These are phyloP conservation scores for Lucifuga dentata DNA, from an alignment of 2,113 vertebrate species.

Conservation along the genomic window DNA sequence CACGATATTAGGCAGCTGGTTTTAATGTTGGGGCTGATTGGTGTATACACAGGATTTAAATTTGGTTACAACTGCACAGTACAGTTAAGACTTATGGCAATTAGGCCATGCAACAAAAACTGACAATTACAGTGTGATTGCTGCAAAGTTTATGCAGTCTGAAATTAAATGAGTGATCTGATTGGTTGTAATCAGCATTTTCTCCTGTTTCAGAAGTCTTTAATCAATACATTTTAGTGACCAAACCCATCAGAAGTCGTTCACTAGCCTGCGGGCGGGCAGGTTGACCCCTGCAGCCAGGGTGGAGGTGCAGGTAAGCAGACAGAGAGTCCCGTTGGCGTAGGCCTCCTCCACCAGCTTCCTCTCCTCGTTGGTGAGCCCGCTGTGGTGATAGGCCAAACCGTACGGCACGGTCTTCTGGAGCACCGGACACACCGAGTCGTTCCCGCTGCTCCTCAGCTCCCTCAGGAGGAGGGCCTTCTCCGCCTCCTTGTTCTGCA, in stretches of 20 bases:
- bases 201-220: too few relatives aligned
- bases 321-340: constrained; percentile 88
- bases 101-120: too few relatives aligned
- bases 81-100: too few relatives aligned
- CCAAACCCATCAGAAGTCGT: not conserved
- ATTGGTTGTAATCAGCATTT: too few relatives aligned
- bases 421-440: constrained; percentile 89
- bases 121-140: too few relatives aligned
- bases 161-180: too few relatives aligned
- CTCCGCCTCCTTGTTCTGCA: constrained; percentile 82
- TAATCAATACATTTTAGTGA: too few relatives aligned
- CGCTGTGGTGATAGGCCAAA: constrained; percentile 96
- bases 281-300: constrained; percentile 96
- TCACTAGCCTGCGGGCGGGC: constrained; percentile 91
- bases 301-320: constrained; percentile 95
- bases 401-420: constrained; percentile 88
- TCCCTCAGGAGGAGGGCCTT: constrained; percentile 85
- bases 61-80: too few relatives aligned
- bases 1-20: too few relatives aligned
- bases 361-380: constrained; percentile 91
- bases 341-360: constrained; percentile 93
- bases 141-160: too few relatives aligned
- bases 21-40: too few relatives aligned
- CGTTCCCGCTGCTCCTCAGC: constrained; percentile 83
- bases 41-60: too few relatives aligned